A percentile compares a stretch with the other conserved stretches of the same genome.
These are phyloP conservation scores for Aphidius ervi DNA, from an alignment of 1,140 invertebrate species.

Conservation along the genomic window DNA sequence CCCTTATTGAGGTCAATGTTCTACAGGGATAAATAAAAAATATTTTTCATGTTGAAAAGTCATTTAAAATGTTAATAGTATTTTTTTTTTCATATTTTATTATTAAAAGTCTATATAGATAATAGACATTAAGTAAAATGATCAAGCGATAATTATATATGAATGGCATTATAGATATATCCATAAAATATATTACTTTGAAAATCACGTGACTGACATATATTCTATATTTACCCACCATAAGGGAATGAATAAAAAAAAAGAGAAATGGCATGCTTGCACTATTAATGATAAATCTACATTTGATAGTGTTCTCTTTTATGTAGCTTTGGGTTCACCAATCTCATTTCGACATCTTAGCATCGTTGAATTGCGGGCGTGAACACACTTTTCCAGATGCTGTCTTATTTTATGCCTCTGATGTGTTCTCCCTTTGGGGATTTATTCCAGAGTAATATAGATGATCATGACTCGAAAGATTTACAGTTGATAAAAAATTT, in stretches of 20 bases:
- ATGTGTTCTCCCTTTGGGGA: neutral
- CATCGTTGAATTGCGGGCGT: neutral
- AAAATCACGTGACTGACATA: neutral
- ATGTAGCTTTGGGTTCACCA: constrained; percentile 14
- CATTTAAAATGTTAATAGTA: constrained; percentile 9
- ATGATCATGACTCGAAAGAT: neutral
- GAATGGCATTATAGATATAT: too few species aligned
- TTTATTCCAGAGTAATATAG: neutral
- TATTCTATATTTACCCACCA: neutral
- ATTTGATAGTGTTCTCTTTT: constrained; percentile 4
- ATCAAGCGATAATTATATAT: too few species aligned
- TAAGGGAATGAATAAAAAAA: neutral
- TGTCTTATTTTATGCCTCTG: neutral
- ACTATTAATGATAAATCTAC: constrained; percentile 21
- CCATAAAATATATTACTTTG: neutral
- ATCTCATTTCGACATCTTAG: constrained; percentile 34
- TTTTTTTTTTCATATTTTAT: too few species aligned
- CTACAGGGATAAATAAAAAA: neutral
- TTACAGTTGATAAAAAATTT: constrained; percentile 23
- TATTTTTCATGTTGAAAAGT: constrained; percentile 8
- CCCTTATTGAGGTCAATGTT: constrained; percentile 10
- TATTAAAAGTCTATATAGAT: too few species aligned
- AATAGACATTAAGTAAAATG: too few species aligned
- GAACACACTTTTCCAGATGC: constrained; percentile 20
- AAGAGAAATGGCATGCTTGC: neutral